Evolutionary conservation across 2,113 vertebrate species (phyloP), one percentile per base, ranked within the genome.

Genomic region (Corythoichthys haematopterus): DNA sequence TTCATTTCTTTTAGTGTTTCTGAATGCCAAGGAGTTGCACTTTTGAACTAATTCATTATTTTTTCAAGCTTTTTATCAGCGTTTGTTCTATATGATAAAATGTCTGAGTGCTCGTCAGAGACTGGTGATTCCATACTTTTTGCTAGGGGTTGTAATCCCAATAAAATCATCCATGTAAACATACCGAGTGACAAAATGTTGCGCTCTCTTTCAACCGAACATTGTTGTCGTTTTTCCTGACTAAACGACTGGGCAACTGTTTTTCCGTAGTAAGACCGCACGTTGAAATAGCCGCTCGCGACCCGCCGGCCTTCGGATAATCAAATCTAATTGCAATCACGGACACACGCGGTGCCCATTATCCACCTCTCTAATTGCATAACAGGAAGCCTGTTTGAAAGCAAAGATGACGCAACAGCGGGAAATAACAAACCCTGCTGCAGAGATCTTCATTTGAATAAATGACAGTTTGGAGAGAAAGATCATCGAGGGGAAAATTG

Each of bases 341-440:
- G 36, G 60, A 69, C 76, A 72, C 57, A 67, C 20, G 62, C 16
- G 45, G 38, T 28, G 52, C 4, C 28, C 35, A 69, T 64, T 60
- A 69, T 52, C 73, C 45, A 60, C 33, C 33, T 15, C 20, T 66
- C 35, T 62, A 57, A 68, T 74, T 56, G 68, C 57, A 60, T 62
- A 64, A 74, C 50, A 60, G 50, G 52, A 62, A 56, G 74, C 11
- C 38, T 2, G 73, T 52, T 59, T 64, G 36, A 55, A 33, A 45
- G 33, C 37, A 48, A 43, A 67, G 57, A 28, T 74, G 73, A 75
- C 52, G 74, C 69, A 84, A 78, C 77, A 51, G 70, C 16, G 78
- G 51, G 69, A 78, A 78, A 79, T 70, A 51, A 55, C 65, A 63
- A 76, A 71, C 52, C n/a, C 35, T n/a, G 35, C 20, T 38, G 52